Base-by-base conservation (phyloP, 2,113 vertebrate genomes). In the Oreochromis tanganicae region DNA sequence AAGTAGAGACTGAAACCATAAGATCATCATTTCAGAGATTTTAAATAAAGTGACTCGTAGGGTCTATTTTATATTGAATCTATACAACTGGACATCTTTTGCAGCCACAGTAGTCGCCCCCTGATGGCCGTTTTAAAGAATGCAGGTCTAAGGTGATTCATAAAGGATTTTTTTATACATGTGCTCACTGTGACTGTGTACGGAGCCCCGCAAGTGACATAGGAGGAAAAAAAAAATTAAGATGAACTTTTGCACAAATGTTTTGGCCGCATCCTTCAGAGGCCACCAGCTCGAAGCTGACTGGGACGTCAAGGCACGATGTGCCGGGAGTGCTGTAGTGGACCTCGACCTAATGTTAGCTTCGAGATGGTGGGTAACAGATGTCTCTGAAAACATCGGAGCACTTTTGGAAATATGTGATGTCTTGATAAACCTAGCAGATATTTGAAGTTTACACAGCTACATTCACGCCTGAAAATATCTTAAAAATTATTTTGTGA, bases 251-350 rank as follows among this genome's bases (percentile, higher is more conserved):
- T 61, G 57, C 2, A 2, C 29, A 61, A 34, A 61, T 10, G 29
- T 32, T 61, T 61, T 61, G 0, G 27, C 27, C 1, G 0, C 27
- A 32, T 61, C 57, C 57, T 61, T 61, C 29, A 61, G 57, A 61
- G 57, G 8, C 0, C 3, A 14, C 27, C 57, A 32, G 57, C 57
- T 32, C 14, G 0, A 61, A 61, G 57, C 2, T 5, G 8, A 32
- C 0, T 0, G 0, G 57, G 57, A 61, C 8, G 57, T 61, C 8
- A 0, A 4, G 17, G 29, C 8, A 61, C 16, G 2, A 19, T 50
- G 7, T 17, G 14, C 8, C 2, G 1, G 1, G 5, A 61, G 57
- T 17, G 57, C 57, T 32, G 14, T 61, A 61, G 27, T 61, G 14
- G 27, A 8, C 57, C 27, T 32, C 5, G 2, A 19, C 16, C 57